These are phyloP conservation scores for Indicator indicator DNA, from an alignment of 2,113 vertebrate species.

Conservation along the genomic window DNA sequence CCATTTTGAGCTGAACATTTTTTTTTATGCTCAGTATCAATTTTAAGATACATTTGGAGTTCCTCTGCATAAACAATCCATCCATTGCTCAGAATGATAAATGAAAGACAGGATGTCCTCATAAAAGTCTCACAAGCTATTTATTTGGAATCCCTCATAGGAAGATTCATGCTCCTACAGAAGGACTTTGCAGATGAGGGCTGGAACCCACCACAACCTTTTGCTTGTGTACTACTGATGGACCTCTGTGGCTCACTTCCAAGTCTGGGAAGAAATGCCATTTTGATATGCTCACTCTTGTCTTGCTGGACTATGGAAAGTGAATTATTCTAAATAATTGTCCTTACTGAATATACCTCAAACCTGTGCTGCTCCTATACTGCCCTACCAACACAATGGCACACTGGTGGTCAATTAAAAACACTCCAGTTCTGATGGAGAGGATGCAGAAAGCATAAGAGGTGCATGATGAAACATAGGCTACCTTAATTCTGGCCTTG, in stretches of 20 bases:
- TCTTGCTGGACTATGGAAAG: not conserved
- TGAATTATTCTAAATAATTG: not conserved
- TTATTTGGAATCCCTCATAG: not conserved
- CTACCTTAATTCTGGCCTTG: not conserved
- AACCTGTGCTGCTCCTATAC: not conserved
- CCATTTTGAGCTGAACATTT: not conserved
- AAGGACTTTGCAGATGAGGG: not conserved
- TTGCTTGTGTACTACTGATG: not conserved
- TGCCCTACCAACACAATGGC: accelerated
- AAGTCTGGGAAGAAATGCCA: not conserved
- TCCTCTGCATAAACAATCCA: not conserved
- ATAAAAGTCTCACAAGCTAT: not conserved
- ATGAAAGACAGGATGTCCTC: not conserved
- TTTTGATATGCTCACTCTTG: not conserved
- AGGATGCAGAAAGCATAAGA: not conserved
- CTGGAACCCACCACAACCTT: not conserved
- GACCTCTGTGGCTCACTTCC: not conserved
- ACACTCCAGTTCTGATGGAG: not conserved
- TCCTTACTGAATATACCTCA: not conserved
- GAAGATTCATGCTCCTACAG: not conserved
- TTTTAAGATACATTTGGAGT: not conserved
- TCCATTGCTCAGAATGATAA: not conserved
- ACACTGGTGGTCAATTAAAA: not conserved
- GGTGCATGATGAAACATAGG: not conserved
- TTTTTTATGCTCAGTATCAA: not conserved